A percentile compares a stretch with the other conserved stretches of the same genome.
Evolutionary conservation across 1,140 invertebrate species (phyloP).

Genomic region (Drosophila rufa): DNA sequence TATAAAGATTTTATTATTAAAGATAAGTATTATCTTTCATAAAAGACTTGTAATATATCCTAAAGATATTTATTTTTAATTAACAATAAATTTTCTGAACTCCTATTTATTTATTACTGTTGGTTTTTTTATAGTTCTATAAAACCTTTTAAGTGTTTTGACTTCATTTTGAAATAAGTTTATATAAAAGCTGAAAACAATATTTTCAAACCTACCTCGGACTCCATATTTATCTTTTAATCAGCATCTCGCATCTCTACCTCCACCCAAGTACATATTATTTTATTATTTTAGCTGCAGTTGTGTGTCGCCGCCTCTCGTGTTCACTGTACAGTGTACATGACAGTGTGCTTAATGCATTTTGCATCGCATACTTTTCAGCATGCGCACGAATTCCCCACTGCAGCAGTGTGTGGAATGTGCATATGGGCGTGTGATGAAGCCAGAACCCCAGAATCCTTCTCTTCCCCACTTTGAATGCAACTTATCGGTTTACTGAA

Average conservation of each 20-base stretch:
- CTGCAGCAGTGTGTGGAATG: constrained; percentile 18
- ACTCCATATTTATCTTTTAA: background rate
- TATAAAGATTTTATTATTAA: too few species aligned
- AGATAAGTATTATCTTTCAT: too few species aligned
- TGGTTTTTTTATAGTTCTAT: background rate
- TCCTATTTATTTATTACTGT: background rate
- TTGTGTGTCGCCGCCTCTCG: constrained; percentile 32
- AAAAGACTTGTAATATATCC: too few species aligned
- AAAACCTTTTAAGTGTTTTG: background rate
- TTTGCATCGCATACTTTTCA: constrained; percentile 66
- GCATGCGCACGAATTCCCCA: constrained; percentile 59
- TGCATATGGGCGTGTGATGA: constrained; percentile 19
- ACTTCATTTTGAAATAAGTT: too few species aligned
- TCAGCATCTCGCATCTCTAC: background rate
- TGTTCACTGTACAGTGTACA: constrained; percentile 61
- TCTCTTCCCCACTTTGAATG: background rate
- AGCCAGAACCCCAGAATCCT: background rate
- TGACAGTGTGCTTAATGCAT: constrained; percentile 75
- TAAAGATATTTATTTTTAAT: too few species aligned
- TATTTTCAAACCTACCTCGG: background rate
- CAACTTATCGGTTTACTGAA: constrained; percentile 57
- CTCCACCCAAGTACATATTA: background rate
- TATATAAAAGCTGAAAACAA: background rate
- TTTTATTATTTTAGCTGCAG: constrained; percentile 17
- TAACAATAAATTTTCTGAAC: too few species aligned